These are phyloP conservation scores for Heliconius melpomene DNA, from an alignment of 1,140 invertebrate genomes.

Conservation along the genomic window DNA sequence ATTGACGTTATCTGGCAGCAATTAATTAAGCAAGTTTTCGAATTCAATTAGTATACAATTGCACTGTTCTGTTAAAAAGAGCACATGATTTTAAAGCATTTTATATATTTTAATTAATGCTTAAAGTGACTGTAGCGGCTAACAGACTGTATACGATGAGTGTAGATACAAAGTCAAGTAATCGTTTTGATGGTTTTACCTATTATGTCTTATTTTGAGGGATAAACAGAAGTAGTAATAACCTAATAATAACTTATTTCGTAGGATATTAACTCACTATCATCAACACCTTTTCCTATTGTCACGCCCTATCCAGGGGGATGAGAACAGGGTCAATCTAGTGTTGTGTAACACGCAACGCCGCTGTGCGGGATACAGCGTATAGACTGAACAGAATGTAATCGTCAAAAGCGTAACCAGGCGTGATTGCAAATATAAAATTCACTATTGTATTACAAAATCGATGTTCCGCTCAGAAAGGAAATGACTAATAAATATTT, in stretches of 20 bases:
- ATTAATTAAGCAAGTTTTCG: slow-evolving; percentile 63
- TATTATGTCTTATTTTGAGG: too few relatives aligned
- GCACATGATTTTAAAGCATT: neutral
- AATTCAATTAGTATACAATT: slow-evolving; percentile 61
- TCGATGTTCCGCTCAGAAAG: slow-evolving; percentile 8
- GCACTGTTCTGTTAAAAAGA: slow-evolving; percentile 18
- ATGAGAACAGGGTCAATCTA: too few relatives aligned
- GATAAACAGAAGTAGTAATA: too few relatives aligned
- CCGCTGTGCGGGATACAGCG: too few relatives aligned
- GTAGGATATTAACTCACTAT: too few relatives aligned
- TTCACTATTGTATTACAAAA: slow-evolving; percentile 9
- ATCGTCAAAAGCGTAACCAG: neutral
- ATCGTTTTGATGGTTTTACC: too few relatives aligned
- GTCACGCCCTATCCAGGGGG: too few relatives aligned
- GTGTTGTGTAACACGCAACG: too few relatives aligned
- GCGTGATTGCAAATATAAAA: slow-evolving; percentile 15
- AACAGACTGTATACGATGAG: neutral
- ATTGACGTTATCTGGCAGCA: slow-evolving; percentile 46
- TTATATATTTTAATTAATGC: neutral
- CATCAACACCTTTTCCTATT: too few relatives aligned
- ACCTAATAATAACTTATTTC: too few relatives aligned
- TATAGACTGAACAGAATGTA: neutral
- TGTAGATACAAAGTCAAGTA: too few relatives aligned
- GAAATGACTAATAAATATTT: slow-evolving; percentile 19
- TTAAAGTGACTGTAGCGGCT: neutral